A percentile compares a stretch with the other conserved stretches of the same genome.
phyloP scores from a whole-genome alignment of 1,140 invertebrate genomes.

The Megathymus violae region DNA sequence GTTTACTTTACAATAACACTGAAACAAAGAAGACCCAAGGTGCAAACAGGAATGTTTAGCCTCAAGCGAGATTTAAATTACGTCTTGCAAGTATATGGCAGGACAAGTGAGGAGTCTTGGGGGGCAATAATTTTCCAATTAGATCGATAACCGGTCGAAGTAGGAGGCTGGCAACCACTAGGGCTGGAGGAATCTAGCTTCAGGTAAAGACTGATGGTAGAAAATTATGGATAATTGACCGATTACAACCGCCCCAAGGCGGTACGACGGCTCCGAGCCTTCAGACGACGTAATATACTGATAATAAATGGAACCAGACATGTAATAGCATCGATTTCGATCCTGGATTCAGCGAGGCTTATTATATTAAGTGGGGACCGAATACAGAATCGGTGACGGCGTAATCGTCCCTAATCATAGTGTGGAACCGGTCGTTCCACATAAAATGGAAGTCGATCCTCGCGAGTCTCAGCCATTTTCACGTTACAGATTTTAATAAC shows the following conservation, averaged over 20 bases:
- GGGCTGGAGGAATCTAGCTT: conserved; percentile 62
- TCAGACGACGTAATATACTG: conserved; percentile 66
- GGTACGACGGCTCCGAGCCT: conserved; percentile 51
- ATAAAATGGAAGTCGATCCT: conserved; percentile 45
- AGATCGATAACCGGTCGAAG: conserved; percentile 70
- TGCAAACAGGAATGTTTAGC: background rate
- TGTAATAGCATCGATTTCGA: conserved; percentile 80
- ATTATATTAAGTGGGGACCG: conserved; percentile 81
- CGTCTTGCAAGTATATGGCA: background rate
- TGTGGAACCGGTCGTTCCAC: conserved; percentile 40
- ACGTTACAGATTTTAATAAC: conserved; percentile 22
- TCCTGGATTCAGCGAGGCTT: conserved; percentile 72
- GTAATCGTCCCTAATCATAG: conserved; percentile 77
- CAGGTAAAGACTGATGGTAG: conserved; percentile 78
- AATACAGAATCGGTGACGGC: conserved; percentile 69
- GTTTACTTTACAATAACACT: conserved; percentile 4
- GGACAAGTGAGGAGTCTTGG: conserved; percentile 24
- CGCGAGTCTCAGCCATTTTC: conserved; percentile 18
- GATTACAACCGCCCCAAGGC: conserved; percentile 74
- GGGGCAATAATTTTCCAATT: conserved; percentile 73
- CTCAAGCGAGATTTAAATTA: background rate
- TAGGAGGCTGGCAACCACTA: conserved; percentile 50
- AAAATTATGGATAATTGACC: conserved; percentile 82
- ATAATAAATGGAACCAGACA: conserved; percentile 78
- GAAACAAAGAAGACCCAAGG: background rate